Base-by-base conservation (phyloP, 37 sponge, comb jelly and placozoan genomes). In the Amphimedon queenslandica region DNA sequence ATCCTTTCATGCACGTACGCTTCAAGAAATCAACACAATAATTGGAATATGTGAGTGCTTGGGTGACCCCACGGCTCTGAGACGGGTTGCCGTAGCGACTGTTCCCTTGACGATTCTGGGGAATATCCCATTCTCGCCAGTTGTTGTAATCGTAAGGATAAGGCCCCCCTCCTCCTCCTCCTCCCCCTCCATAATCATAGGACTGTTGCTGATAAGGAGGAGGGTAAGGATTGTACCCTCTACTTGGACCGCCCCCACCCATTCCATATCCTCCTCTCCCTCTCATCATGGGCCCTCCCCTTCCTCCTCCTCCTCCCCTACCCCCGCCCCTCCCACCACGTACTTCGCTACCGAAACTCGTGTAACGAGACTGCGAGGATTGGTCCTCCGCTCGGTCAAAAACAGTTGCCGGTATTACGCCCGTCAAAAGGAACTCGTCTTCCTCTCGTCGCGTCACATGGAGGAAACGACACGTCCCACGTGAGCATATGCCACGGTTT, bases 391-490 rank as follows among this genome's bases (percentile, higher is more conserved):
- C 75, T 4, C 84, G 71, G 18, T 72, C 72, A 72, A 84, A 84
- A 18, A 84, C 84, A 21, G 73, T 55, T 33, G 68, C 58, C 20
- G 84, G 84, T 40, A 84, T 72, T 1, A 63, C 51, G 11, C 84
- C 84, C 21, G 84, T 84, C 51, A 84, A 65, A 2, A 84, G 72
- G 42, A 84, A 84, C 73, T 84, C 84, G 58, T 84, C 84, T 53
- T 84, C 84, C 60, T 84, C 84, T 37, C 84, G 65, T 18, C 84
- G 55, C 29, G 84, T 84, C 57, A 84, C 84, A 58, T 84, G 84
- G 34, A 84, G 42, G 53, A 84, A 84, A 25, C 77, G 77, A 47
- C 84, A 84, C 10, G 37, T 77, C 21, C 21, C 53, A 13, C 84
- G 72, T 18, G 35, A 13, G 58, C 84, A 84, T 57, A 77, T 41